These are phyloP conservation scores for Tanaodytes sp. DNA, from an alignment of 2,888 invertebrate species.

Conservation along the genomic window DNA sequence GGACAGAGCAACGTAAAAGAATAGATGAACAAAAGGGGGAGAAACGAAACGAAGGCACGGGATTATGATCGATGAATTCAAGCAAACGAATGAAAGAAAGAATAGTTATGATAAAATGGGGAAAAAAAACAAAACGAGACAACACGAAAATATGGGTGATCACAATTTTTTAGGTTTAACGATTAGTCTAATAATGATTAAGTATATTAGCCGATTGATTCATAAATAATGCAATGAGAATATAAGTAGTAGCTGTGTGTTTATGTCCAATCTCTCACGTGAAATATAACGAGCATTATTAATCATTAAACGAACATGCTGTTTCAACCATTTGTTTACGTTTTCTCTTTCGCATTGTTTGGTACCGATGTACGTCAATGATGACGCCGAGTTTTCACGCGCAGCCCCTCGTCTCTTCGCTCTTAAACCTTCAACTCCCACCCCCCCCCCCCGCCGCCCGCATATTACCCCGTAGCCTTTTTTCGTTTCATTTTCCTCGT, in stretches of 20 bases:
- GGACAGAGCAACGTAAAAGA: too few species aligned
- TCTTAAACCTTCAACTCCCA: slow-evolving; percentile 52
- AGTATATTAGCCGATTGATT: slow-evolving; percentile 73
- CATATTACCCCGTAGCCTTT: too few species aligned
- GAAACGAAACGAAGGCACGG: too few species aligned
- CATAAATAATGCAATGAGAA: slow-evolving; percentile 72
- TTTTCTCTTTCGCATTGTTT: slow-evolving; percentile 62
- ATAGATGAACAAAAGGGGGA: too few species aligned
- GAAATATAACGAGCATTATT: slow-evolving; percentile 73
- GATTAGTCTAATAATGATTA: slow-evolving; percentile 73
- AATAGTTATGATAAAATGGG: too few species aligned
- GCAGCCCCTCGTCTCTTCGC: slow-evolving; percentile 52
- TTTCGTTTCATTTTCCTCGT: too few species aligned
- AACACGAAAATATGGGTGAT: slow-evolving; percentile 67
- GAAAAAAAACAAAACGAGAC: too few species aligned
- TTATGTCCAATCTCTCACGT: slow-evolving; percentile 73
- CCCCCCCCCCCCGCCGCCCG: too few species aligned
- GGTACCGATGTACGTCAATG: too few species aligned
- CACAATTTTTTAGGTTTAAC: slow-evolving; percentile 72
- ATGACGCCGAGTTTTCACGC: slow-evolving; percentile 13
- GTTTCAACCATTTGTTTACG: slow-evolving; percentile 66
- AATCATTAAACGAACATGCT: slow-evolving; percentile 67
- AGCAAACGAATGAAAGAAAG: too few species aligned
- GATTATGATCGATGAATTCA: too few species aligned
- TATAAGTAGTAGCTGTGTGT: slow-evolving; percentile 73